A percentile compares a stretch with the other conserved stretches of the same genome.
phyloP scores from a whole-genome alignment of 2,113 vertebrate genomes.

The Rana temporaria region DNA sequence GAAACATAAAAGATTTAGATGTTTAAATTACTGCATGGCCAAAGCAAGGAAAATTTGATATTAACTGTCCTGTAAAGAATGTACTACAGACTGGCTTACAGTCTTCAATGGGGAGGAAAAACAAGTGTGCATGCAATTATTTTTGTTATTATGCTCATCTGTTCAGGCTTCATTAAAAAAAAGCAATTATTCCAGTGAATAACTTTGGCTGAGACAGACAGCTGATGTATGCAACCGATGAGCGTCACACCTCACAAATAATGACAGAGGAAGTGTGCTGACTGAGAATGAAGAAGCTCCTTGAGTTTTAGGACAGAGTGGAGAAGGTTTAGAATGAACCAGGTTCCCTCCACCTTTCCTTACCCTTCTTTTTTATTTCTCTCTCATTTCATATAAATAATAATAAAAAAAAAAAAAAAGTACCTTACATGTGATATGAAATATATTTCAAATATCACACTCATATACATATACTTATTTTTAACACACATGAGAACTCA shows the following conservation, averaged over 20 bases:
- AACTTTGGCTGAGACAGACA: background rate
- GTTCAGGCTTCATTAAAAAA: constrained; percentile 5
- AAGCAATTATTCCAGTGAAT: constrained; percentile 10
- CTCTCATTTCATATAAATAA: no score
- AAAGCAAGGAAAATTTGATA: background rate
- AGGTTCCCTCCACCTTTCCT: no score
- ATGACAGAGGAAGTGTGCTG: background rate
- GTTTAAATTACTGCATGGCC: no score
- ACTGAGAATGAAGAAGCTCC: background rate
- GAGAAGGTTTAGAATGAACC: no score
- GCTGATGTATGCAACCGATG: background rate
- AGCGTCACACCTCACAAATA: background rate
- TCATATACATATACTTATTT: no score
- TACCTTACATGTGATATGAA: no score
- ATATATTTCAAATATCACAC: no score
- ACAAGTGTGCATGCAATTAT: background rate
- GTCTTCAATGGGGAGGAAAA: background rate
- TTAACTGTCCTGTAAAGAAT: background rate
- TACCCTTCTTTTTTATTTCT: no score
- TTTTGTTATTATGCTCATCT: constrained; percentile 22
- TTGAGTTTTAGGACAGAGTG: no score
- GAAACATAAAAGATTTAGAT: no score
- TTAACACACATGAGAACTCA: no score
- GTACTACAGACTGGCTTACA: background rate
- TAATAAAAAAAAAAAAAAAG: no score